These are phyloP conservation scores for Sciurus niger DNA, from an alignment of 2,113 vertebrate genomes.

Conservation along the genomic window DNA sequence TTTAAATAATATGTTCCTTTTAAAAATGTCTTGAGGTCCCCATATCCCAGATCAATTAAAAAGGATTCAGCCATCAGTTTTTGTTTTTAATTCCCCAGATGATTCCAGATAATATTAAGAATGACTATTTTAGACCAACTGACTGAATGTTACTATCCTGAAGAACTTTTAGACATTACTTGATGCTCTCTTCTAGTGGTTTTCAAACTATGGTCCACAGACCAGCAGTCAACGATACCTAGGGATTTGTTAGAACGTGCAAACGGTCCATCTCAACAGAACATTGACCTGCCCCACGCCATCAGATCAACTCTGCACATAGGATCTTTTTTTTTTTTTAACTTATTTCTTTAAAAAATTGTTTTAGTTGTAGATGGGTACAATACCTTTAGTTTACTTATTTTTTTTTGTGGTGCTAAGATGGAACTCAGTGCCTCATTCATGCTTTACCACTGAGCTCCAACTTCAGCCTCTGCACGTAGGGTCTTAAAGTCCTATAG, in stretches of 20 bases:
- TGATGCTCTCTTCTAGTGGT: not conserved
- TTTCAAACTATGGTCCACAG: slow-evolving; percentile 8
- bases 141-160: not conserved
- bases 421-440: too few relatives aligned
- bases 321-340: not conserved
- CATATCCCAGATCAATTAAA: not conserved
- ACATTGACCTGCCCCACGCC: not conserved
- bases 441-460: not conserved
- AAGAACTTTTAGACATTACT: not conserved
- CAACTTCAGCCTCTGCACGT: not conserved
- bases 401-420: too few relatives aligned
- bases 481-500: too few relatives aligned
- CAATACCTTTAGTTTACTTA: too few relatives aligned
- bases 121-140: not conserved
- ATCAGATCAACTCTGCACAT: not conserved
- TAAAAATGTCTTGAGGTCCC: not conserved
- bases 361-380: too few relatives aligned
- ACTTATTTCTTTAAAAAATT: not conserved
- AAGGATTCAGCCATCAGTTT: not conserved
- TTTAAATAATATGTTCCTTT: not conserved
- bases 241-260: not conserved
- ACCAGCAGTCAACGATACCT: not conserved
- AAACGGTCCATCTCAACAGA: not conserved
- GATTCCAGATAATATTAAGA: not conserved
- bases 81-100: not conserved